These are phyloP conservation scores for Rotaria macrura DNA, from an alignment of 2,888 invertebrate genomes.

Conservation along the genomic window DNA sequence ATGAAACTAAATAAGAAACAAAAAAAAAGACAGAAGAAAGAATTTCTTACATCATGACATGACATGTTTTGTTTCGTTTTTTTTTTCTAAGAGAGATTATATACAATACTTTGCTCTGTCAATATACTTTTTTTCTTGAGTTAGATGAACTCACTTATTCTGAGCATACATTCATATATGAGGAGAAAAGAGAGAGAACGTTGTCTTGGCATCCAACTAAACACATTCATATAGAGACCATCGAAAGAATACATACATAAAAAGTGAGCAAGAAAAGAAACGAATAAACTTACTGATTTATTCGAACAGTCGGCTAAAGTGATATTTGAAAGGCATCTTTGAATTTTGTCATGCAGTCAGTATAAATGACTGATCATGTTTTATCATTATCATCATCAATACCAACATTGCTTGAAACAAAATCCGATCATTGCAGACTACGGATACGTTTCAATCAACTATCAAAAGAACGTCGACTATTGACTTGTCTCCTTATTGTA, in stretches of 20 bases:
- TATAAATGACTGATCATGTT: conserved; percentile 11
- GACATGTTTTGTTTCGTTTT: neutral
- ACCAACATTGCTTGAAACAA: neutral
- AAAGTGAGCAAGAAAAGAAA: neutral
- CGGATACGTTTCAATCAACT: neutral
- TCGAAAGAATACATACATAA: neutral
- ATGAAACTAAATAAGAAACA: no score
- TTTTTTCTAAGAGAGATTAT: neutral
- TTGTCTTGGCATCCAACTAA: neutral
- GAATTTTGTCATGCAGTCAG: neutral
- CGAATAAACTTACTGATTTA: neutral
- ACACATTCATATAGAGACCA: neutral
- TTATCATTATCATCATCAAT: neutral
- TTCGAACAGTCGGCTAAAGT: neutral
- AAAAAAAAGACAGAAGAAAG: neutral
- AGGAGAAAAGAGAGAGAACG: neutral
- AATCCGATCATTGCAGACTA: neutral
- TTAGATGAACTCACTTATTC: neutral
- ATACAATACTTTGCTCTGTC: neutral
- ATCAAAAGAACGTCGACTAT: neutral
- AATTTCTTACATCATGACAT: neutral
- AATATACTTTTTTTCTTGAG: neutral
- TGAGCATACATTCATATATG: neutral
- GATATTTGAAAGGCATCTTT: neutral
- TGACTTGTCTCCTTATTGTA: neutral